phyloP scores from a whole-genome alignment of 2,888 invertebrate genomes.

The Andrena trimmerana region DNA sequence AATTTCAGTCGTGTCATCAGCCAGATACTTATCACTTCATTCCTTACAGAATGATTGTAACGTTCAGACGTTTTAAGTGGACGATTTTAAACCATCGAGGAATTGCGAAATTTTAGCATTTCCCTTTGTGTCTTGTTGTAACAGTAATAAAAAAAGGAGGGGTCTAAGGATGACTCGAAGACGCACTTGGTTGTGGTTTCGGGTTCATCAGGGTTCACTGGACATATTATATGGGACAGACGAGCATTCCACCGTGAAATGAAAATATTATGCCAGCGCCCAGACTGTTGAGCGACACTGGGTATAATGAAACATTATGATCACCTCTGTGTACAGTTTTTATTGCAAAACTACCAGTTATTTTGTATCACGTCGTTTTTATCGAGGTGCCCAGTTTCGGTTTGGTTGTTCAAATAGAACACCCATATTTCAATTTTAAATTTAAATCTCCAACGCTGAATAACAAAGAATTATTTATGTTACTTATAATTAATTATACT shows the following conservation, averaged over 20 bases:
- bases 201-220: constrained; percentile 78
- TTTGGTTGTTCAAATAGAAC: no score
- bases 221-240: constrained; percentile 75
- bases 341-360: constrained; percentile 2
- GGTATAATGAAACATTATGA: constrained; percentile 53
- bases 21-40: background rate
- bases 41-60: background rate
- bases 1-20: background rate
- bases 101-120: constrained; percentile 44
- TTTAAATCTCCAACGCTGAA: no score
- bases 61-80: background rate
- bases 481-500: no score
- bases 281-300: constrained; percentile 61
- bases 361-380: background rate
- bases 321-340: constrained; percentile 23
- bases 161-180: constrained; percentile 49
- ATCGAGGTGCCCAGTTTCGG: no score
- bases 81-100: constrained; percentile 18
- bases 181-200: constrained; percentile 71
- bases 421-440: no score
- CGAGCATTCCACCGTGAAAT: constrained; percentile 80
- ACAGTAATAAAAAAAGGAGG: constrained; percentile 43
- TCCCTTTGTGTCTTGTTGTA: constrained; percentile 19
- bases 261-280: constrained; percentile 81
- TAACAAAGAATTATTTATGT: no score